Evolutionary conservation across 1,140 invertebrate species (phyloP).

Genomic region (Drosophila melanica): DNA sequence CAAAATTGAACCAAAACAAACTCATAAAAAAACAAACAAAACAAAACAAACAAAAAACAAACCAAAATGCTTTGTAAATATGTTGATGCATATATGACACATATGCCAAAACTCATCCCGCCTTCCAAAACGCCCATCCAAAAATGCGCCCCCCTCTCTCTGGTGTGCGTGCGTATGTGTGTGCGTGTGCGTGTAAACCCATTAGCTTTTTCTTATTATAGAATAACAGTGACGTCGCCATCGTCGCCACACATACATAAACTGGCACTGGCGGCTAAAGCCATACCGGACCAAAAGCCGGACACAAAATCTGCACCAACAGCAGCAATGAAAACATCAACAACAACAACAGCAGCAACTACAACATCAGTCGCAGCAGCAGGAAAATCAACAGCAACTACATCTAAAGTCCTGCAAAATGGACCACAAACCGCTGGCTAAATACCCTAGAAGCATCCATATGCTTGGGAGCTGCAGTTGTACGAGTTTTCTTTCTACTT

Average conservation of each 20-base stretch:
- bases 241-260: constrained; percentile 83
- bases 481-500: constrained; percentile 49
- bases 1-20: constrained; percentile 69
- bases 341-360: constrained; percentile 3
- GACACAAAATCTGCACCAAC: constrained; percentile 47
- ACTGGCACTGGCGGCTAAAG: constrained; percentile 75
- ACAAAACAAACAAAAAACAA: constrained; percentile 63
- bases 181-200: constrained; percentile 75
- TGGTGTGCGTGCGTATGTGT: constrained; percentile 50
- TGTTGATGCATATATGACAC: constrained; percentile 32
- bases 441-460: constrained; percentile 11
- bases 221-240: constrained; percentile 83
- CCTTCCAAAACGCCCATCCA: constrained; percentile 42
- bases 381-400: constrained; percentile 12
- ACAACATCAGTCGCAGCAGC: constrained; percentile 12
- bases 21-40: constrained; percentile 63
- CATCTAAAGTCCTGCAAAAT: constrained; percentile 33
- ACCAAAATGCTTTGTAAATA: constrained; percentile 50
- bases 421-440: constrained; percentile 28
- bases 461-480: constrained; percentile 38
- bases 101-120: constrained; percentile 37
- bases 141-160: constrained; percentile 30
- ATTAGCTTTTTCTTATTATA: constrained; percentile 84
- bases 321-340: constrained; percentile 15
- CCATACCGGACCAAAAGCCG: constrained; percentile 72